Evolutionary conservation across 30 jellyfish, hydroid and myxozoan genomes (phyloP), one percentile per base, ranked within the genome.

Genomic region (Pelagia noctiluca): DNA sequence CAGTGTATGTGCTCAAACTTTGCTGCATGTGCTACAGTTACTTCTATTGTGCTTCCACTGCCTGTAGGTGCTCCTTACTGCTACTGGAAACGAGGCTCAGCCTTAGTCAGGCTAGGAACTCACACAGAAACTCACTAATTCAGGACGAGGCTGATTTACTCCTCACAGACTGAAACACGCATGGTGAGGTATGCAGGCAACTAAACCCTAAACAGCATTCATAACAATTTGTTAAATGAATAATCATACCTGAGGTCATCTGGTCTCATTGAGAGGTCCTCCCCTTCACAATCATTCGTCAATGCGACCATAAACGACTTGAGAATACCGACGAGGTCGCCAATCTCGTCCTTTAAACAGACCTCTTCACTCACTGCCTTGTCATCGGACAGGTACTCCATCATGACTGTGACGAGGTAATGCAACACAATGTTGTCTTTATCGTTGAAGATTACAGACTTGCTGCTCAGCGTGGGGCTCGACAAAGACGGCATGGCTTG

Each of bases 381-480:
- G 8, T 68, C 23, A 69, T 82, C 63, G 3, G 86, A 30, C 0
- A 82, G 75, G 32, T 69, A 71, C 47, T 82, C 92, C 92, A 82
- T 68, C 64, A 71, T 0, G 52, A 82, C 23, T 1, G 61, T 30
- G 21, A 69, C 53, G 0, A 82, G 49, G 18, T 47, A 61, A 46
- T 82, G 86, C 73, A 82, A 28, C 23, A 69, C 92, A 10, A 68
- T 76, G 63, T 66, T 70, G 31, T 82, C 92, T 13, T 50, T 52
- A 24, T 82, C 79, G 8, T 47, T 42, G 36, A 61, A 30, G 25
- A 31, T 28, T 48, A 60, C 1, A 2, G 92, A 82, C 54, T 69
- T 82, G 16, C 75, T 54, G 63, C 80, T 68, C 50, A 52, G 26
- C 3, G 89, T 29, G 16, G 76, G 16, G 1, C 85, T 64, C 23